A percentile compares a stretch with the other conserved stretches of the same genome.
phyloP scores from a whole-genome alignment of 2,888 invertebrate species.

The Dilophus febrilis region DNA sequence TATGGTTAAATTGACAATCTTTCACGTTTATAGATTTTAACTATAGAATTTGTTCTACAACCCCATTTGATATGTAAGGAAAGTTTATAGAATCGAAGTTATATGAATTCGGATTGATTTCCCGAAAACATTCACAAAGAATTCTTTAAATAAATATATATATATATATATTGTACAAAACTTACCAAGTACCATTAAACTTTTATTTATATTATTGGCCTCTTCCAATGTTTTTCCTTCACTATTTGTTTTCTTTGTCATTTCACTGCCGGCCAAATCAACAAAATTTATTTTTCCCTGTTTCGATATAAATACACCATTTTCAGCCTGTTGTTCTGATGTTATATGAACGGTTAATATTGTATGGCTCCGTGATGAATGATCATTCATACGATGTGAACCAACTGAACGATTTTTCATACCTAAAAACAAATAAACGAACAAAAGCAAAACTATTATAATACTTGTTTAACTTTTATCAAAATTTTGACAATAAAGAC shows the following conservation, averaged over 20 bases:
- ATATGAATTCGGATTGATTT: no score
- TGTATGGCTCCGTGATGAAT: slow-evolving; percentile 84
- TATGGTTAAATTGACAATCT: no score
- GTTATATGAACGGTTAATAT: slow-evolving; percentile 80
- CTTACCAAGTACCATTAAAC: slow-evolving; percentile 80
- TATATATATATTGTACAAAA: slow-evolving; percentile 1
- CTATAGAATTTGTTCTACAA: no score
- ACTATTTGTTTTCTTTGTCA: slow-evolving; percentile 80
- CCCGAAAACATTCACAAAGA: no score
- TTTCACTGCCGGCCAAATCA: slow-evolving; percentile 91
- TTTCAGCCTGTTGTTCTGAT: slow-evolving; percentile 64
- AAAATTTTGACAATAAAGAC: no score
- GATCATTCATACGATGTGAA: slow-evolving; percentile 82
- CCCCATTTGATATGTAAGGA: no score
- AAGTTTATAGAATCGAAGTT: no score
- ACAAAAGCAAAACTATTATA: no score
- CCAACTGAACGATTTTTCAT: slow-evolving; percentile 82
- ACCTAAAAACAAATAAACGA: slow-evolving; percentile 34
- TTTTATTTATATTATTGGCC: slow-evolving; percentile 92
- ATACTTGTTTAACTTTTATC: no score
- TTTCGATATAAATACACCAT: slow-evolving; percentile 71
- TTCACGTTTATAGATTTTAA: no score
- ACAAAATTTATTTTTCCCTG: slow-evolving; percentile 93
- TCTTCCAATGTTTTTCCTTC: slow-evolving; percentile 80
- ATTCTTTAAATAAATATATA: no score